phyloP scores from a whole-genome alignment of 2,797 vertebrate genomes.

The Sitta carolinensis region DNA sequence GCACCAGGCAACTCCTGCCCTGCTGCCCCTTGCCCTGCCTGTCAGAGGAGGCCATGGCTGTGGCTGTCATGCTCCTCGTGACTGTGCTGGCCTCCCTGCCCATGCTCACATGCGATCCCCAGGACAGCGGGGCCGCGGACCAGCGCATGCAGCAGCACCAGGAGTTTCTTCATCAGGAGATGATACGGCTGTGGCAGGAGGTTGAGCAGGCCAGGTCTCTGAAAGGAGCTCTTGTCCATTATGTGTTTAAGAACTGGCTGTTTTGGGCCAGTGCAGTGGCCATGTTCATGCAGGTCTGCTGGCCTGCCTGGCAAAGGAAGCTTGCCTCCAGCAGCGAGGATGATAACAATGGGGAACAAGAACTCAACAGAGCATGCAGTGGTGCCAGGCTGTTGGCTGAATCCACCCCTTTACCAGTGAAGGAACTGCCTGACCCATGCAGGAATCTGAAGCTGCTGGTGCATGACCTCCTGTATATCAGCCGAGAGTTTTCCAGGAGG shows the following conservation, averaged over 20 bases:
- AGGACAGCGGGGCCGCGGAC: fast-evolving
- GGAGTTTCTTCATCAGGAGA: background rate
- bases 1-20: background rate
- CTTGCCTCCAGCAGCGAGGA: background rate
- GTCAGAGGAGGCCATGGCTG: no score
- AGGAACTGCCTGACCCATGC: background rate
- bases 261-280: background rate
- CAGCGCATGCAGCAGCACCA: background rate
- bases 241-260: background rate
- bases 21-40: no score
- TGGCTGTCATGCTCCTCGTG: fast-evolving
- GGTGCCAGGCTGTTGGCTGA: background rate
- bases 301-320: background rate
- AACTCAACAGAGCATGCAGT: fast-evolving
- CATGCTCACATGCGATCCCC: fast-evolving
- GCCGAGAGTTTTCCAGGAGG: background rate
- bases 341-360: no score
- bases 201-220: background rate
- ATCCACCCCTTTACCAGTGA: fast-evolving
- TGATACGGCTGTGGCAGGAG: background rate
- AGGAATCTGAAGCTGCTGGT: background rate
- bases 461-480: background rate
- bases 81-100: background rate
- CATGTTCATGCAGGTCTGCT: fast-evolving
- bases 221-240: background rate